Base-by-base conservation (phyloP, 2,113 vertebrate genomes). In the Corythornis cristatus region DNA sequence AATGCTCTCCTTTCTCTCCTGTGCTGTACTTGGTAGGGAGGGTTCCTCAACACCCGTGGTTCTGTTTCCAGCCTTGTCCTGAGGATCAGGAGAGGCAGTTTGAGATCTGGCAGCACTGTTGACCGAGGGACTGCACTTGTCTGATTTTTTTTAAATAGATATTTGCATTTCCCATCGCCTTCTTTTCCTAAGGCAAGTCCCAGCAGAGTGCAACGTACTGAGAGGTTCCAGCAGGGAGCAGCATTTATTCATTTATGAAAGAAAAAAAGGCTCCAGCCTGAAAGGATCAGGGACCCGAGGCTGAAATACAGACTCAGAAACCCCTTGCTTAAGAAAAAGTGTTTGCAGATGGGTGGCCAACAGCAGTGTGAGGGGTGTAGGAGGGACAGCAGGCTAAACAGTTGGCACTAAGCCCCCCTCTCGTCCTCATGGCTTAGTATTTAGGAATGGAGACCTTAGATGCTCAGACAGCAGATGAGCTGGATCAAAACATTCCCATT, bases 211-310 rank as follows among this genome's bases (percentile, higher is more conserved):
- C 35, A 48, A 35, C 0, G 2, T 25, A 26, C 68, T 1, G 22
- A 14, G 37, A 51, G 7, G 26, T 88, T 94, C 96, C 97, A 97
- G 89, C 88, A 97, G 97, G 71, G 96, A 88, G 97, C 95, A 96
- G 96, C 88, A 95, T 96, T 93, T 91, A 46, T 88, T 92, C 90
- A 94, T 78, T 71, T 89, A 70, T 96, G 82, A 62, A 64, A 60
- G 26, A 64, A 28, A 26, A 26, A 8, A 33, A 15, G 9, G 11
- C n/a, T 60, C 45, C 33, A 22, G 25, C 40, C 45, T 51, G 86
- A 31, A 54, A 48, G 11, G 8, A 29, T 20, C 42, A 8, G 40
- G 25, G 15, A 12, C 14, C 4, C 23, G 11, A 58, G 43, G 33
- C 31, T 89, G 65, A 73, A 77, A 71, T 12, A 51, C 8, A 56